Evolutionary conservation across 2,888 invertebrate species (phyloP).

Genomic region (Lithophane socia): DNA sequence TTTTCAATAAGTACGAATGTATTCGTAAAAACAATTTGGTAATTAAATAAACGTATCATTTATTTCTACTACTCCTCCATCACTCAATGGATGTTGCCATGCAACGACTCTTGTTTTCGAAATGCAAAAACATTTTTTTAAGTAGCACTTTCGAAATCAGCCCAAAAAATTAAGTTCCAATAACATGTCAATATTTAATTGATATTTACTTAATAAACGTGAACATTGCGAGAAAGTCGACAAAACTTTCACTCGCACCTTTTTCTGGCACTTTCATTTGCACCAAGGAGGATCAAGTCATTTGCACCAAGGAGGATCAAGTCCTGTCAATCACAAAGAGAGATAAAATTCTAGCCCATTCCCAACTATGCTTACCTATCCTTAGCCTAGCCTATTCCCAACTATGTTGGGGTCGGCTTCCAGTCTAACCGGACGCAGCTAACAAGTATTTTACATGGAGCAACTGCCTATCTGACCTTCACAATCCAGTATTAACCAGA

Average conservation of each 20-base stretch:
- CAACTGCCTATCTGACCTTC: too few relatives aligned
- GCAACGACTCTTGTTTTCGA: neutral
- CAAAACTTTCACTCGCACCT: constrained; percentile 69
- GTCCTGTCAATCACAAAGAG: constrained; percentile 43
- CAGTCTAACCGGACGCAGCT: too few relatives aligned
- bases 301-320: constrained; percentile 43
- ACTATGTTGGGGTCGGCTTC: too few relatives aligned
- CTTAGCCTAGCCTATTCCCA: too few relatives aligned
- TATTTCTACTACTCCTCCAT: neutral
- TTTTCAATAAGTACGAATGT: neutral
- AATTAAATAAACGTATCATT: neutral
- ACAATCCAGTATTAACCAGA: too few relatives aligned
- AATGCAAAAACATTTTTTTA: neutral
- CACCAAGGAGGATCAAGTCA: constrained; percentile 45
- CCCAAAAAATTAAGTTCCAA: neutral
- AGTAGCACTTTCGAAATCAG: neutral
- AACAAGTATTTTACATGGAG: too few relatives aligned
- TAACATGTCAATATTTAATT: neutral
- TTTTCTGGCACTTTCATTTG: constrained; percentile 66
- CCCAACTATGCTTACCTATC: too few relatives aligned
- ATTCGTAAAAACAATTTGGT: neutral
- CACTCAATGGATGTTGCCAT: too few relatives aligned
- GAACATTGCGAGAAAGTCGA: constrained; percentile 62
- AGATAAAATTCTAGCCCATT: neutral
- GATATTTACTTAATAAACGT: constrained; percentile 28